Base-by-base conservation (phyloP, 2,888 invertebrate genomes). In the Stenolophus ochropezus region DNA sequence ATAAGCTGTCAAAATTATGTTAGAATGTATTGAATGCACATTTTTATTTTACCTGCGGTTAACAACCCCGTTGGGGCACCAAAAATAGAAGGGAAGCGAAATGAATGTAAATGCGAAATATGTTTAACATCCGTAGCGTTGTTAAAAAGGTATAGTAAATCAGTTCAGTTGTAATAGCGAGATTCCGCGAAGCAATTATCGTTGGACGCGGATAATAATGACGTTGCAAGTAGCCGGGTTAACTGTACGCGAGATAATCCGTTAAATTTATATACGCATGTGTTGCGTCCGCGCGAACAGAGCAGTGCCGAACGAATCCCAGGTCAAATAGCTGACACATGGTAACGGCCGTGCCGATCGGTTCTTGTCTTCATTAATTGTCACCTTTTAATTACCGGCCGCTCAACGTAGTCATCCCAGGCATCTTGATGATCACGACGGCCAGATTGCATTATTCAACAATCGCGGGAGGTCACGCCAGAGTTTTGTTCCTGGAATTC, bases 331-430 rank as follows among this genome's bases (percentile, higher is more conserved):
- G 86, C 87, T 88, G 85, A 87, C 88, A 87, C 87, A 86, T 86
- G 85, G 84, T 85, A 86, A 87, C 86, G 86, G 87, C 85, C 87
- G 86, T 89, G 87, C 89, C 89, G 86, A 89, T 89, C 89, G 87
- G 87, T 88, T 88, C 89, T 89, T 89, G 88, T 87, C 86, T 87
- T 87, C 88, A 87, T 89, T 89, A 89, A 89, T 89, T 87, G 89
- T 87, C 89, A 89, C 89, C 89, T 89, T 89, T 89, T 89, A 89
- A 89, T 89, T 89, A 89, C 88, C 84, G 20, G 69, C 33, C 49
- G 73, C 53, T n/a, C 33, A 58, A 73, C 73, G 14, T 16, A 80
- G 80, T 56, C 73, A 80, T 80, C 58, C 73, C 73, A 18, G 58
- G 80, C 80, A 80, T 80, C 27, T 27, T 21, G 61, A 33, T 18